Evolutionary conservation across 2,888 invertebrate species (phyloP), one percentile per base, ranked within the genome.

Genomic region (Megaustenia siamemsis): DNA sequence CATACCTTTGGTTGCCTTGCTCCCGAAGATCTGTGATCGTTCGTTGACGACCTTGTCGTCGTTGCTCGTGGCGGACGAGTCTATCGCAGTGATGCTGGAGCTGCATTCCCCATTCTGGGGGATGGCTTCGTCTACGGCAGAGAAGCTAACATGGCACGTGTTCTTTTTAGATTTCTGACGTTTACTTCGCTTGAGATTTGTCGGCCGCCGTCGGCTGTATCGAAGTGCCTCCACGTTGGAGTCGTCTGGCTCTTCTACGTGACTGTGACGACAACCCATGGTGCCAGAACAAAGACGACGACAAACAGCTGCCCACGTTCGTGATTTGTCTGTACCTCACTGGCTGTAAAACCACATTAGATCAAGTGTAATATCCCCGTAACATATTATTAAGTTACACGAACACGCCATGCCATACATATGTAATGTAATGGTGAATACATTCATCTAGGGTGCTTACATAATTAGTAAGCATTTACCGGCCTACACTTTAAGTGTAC

Each of bases 201-300:
- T 71, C 24, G 81, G 69, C 21, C 71, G 71, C 21, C 78, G 78
- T 10, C 45, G 69, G 0, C 24, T 32, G 71, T 81, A 81, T 10
- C 56, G 49, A 5, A 86, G 69, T 24, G 86, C 49, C 71, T 86
- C 86, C 38, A 86, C 77, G n/a, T 69, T 76, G 12, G 79, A 45
- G 1, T 84, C 86, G n/a, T 86, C 86, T 10, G 77, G 69, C n/a
- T 81, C 86, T 38, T 78, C 63, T 6, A 79, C 79, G 18, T 71
- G 76, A 53, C 86, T 86, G 6, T 86, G 86, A 43, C 77, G 60
- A 66, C 86, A 84, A 3, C 86, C 86, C 86, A 86, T 86, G 32
- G 24, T 35, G n/a, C n/a, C n/a, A n/a, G n/a, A n/a, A n/a, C n/a
- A n/a, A 10, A 40, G 4, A 8, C 21, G 35, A 18, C 12, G 15